phyloP scores from a whole-genome alignment of 2,797 vertebrate genomes.

The Phrynocephalus guinanensis region DNA sequence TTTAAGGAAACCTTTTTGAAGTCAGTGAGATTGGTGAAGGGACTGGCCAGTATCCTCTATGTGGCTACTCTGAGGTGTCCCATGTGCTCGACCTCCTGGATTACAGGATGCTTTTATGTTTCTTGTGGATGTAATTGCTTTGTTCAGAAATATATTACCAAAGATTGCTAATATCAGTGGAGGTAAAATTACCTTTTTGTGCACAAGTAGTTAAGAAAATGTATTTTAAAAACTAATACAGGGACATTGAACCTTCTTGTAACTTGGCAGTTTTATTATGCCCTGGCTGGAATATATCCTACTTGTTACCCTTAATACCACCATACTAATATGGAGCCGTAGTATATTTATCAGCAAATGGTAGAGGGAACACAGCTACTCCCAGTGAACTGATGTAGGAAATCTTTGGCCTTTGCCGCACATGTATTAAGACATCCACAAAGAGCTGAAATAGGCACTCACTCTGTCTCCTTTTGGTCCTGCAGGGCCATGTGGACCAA shows the following conservation, averaged over 20 bases:
- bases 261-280: not conserved
- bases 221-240: not conserved
- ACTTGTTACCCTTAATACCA: too few relatives aligned
- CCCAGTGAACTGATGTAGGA: not conserved
- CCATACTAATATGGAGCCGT: not conserved
- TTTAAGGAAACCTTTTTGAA: too few relatives aligned
- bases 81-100: too few relatives aligned
- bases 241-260: not conserved
- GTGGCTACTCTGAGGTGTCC: too few relatives aligned
- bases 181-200: not conserved
- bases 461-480: slow-evolving; percentile 98
- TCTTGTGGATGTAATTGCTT: too few relatives aligned
- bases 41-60: too few relatives aligned
- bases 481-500: slow-evolving; percentile 92
- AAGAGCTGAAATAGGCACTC: slow-evolving; percentile 72
- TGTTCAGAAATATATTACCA: not conserved
- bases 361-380: not conserved
- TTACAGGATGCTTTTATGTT: too few relatives aligned
- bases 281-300: too few relatives aligned
- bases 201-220: not conserved
- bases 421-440: not conserved
- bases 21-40: too few relatives aligned
- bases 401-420: not conserved
- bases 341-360: not conserved
- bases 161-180: not conserved